Evolutionary conservation across 2,797 vertebrate species (phyloP).

Genomic region (Gymnoscopelus microlampas): DNA sequence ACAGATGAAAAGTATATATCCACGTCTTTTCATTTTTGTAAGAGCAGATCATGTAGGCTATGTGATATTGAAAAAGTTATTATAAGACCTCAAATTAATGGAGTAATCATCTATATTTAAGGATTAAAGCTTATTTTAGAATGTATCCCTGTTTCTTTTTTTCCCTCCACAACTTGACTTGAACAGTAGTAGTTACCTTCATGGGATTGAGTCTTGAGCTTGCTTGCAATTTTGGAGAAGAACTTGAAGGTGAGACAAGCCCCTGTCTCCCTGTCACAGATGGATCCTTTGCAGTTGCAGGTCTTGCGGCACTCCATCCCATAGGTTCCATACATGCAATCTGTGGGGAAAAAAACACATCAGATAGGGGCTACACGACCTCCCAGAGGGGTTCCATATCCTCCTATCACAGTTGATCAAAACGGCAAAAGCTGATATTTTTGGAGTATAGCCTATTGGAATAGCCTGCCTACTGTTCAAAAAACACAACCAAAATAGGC

Average conservation of each 20-base stretch:
- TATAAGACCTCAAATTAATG: too few relatives aligned
- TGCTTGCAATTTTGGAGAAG: constrained; percentile 85
- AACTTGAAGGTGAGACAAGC: constrained; percentile 92
- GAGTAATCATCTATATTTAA: background rate
- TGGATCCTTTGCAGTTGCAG: constrained; percentile 90
- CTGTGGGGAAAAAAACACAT: constrained; percentile 66
- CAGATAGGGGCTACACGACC: background rate
- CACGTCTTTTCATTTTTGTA: too few relatives aligned
- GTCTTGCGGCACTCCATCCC: constrained; percentile 92
- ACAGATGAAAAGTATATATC: too few relatives aligned
- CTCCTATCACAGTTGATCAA: background rate
- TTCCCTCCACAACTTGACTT: background rate
- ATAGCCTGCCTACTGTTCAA: too few relatives aligned
- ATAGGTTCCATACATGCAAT: constrained; percentile 92
- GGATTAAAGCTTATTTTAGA: too few relatives aligned
- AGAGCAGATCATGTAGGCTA: too few relatives aligned
- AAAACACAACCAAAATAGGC: background rate
- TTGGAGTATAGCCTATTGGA: background rate
- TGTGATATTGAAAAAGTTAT: too few relatives aligned
- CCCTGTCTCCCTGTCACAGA: constrained; percentile 94
- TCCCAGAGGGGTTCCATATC: background rate
- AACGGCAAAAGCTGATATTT: background rate
- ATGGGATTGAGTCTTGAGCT: constrained; percentile 75
- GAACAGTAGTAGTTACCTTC: constrained; percentile 77
- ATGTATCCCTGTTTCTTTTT: background rate